phyloP scores from a whole-genome alignment of 1,140 invertebrate species.

The Sycophila sp. region DNA sequence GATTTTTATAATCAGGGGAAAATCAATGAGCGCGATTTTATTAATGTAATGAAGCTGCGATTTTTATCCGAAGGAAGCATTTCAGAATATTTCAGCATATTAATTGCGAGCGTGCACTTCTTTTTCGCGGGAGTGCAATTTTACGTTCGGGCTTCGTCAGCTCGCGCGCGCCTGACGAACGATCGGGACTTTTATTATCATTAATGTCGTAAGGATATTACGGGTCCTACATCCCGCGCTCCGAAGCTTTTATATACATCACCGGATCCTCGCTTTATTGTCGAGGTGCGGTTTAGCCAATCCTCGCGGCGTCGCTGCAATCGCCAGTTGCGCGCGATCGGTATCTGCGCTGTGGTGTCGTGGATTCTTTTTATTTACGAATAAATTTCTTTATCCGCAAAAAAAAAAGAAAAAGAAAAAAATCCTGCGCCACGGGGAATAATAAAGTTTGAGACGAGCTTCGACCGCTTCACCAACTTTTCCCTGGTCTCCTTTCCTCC shows the following conservation, averaged over 20 bases:
- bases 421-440: conserved; percentile 23
- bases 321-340: neutral
- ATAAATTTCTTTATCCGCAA: conserved; percentile 19
- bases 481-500: conserved; percentile 1
- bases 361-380: conserved; percentile 31
- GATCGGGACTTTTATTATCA: conserved; percentile 19
- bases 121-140: no score
- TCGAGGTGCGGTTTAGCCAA: neutral
- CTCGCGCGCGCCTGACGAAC: neutral
- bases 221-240: no score
- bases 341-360: no score
- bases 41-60: no score
- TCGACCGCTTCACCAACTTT: conserved; percentile 38
- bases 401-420: no score
- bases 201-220: conserved; percentile 13
- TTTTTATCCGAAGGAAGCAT: no score
- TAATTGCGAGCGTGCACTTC: no score
- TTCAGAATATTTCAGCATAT: no score
- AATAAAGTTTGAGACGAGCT: conserved; percentile 30
- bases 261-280: neutral
- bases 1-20: no score
- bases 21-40: no score
- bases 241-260: no score
- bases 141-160: neutral
- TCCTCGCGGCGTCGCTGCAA: neutral